Base-by-base conservation (phyloP, 2,113 vertebrate species). In the Laterallus jamaicensis region DNA sequence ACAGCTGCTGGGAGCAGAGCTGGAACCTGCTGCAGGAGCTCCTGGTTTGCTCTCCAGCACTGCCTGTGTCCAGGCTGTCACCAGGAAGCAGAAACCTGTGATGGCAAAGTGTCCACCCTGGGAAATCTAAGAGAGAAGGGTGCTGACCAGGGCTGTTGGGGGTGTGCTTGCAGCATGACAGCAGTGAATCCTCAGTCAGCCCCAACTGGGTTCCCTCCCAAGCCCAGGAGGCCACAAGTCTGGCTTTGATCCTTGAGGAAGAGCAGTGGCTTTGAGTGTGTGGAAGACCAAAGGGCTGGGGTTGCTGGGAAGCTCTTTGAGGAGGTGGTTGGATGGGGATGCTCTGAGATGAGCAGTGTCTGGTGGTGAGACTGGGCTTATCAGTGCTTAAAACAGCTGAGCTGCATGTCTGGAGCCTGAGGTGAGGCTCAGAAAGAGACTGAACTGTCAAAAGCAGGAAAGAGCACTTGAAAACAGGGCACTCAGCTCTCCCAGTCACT, bases 281-380 rank as follows among this genome's bases (percentile, higher is more conserved):
- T 98, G 56, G 97, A 95, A 26, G 97, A 97, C 25, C 95, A 94
- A 64, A 83, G 62, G 12, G 97, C 96, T 37, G 98, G 96, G 55
- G 94, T 98, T 82, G 32, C 86, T 32, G 60, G 90, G 6, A 39
- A 95, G 40, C 98, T 97, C 54, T 96, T 98, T 17, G 95, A 87
- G 76, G 93, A 78, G 12, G 97, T 97, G 21, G 86, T 95, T 29
- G 98, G 98, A 10, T 96, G 87, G 95, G 97, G 93, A 85, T 98
- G 66, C 98, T 97, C 70, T 68, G 66, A 40, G 98, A 96, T 5
- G 90, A 97, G 56, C 98, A 96, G 64, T 88, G 97, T 52, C 94
- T 98, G 98, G 97, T 97, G 86, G 97, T 14, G 35, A 40, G 39
- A 11, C 11, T 17, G 11, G 6, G 18, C 44, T 29, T 18, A 2